A percentile compares a stretch with the other conserved stretches of the same genome.
These are phyloP conservation scores for Cepaea hortensis DNA, from an alignment of 2,888 invertebrate genomes.

Conservation along the genomic window DNA sequence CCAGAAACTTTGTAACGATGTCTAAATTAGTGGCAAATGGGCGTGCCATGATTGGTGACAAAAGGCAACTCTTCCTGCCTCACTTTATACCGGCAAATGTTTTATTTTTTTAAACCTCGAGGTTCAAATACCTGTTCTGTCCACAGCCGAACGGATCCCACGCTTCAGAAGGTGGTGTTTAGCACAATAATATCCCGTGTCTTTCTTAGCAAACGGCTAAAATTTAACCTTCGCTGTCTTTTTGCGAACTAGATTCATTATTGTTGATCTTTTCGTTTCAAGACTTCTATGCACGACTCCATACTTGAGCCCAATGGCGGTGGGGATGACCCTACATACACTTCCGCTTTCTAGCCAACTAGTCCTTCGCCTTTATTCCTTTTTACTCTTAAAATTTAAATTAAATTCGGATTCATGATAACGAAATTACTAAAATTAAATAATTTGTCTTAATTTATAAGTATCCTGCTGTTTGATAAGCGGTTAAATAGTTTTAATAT, in stretches of 20 bases:
- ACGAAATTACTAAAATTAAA: too few species aligned
- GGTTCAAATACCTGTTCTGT: slow-evolving; percentile 13
- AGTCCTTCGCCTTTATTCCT: not conserved
- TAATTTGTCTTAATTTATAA: too few species aligned
- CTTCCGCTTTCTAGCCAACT: slow-evolving; percentile 31
- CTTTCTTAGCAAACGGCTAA: slow-evolving; percentile 23
- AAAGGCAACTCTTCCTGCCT: slow-evolving; percentile 5
- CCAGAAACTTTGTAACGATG: not conserved
- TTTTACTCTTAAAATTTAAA: not conserved
- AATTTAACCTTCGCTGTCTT: slow-evolving; percentile 26
- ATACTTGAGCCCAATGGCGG: slow-evolving; percentile 44
- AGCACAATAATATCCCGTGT: slow-evolving; percentile 20
- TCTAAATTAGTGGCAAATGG: not conserved
- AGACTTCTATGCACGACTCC: slow-evolving; percentile 33
- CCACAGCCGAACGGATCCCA: slow-evolving; percentile 10
- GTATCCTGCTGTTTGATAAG: too few species aligned
- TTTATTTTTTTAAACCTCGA: slow-evolving; percentile 22
- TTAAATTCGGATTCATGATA: too few species aligned
- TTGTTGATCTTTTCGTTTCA: slow-evolving; percentile 30
- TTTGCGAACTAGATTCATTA: slow-evolving; percentile 33
- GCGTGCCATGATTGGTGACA: not conserved
- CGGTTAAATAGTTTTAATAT: too few species aligned
- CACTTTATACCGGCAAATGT: slow-evolving; percentile 35
- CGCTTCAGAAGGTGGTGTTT: not conserved
- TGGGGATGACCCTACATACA: slow-evolving; percentile 37